Evolutionary conservation across 1,140 invertebrate species (phyloP), one percentile per base, ranked within the genome.

Genomic region (Apis florea): DNA sequence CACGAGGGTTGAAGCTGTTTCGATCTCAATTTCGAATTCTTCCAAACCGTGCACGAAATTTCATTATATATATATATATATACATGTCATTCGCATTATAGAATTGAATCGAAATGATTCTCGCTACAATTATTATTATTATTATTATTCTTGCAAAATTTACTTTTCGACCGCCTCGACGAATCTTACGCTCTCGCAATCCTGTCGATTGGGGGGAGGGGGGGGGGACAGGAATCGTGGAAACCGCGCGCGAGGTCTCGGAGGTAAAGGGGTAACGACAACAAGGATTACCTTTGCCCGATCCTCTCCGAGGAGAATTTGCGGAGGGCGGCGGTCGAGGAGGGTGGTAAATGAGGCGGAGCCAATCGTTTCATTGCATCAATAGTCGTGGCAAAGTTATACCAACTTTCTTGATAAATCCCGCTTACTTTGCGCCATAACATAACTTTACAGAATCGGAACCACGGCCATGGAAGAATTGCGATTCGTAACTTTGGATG

Each of bases 381-480:
- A 92, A 93, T 93, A 93, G 92, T 93, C 92, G 90, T 91, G 91
- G 89, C 90, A 82, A 90, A 92, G 92, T 93, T 93, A 91, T 91
- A 93, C 93, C 89, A 93, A 93, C 91, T 93, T 93, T 93, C 92
- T 93, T 93, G 92, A 93, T 93, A 93, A 93, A 93, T 93, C 90
- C 92, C 92, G 91, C 90, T 93, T 93, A 93, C 92, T 93, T 92
- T 91, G 91, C 91, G 90, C 93, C 92, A 93, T 93, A 93, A 93
- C 92, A 93, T 93, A 93, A 93, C 92, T 93, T 92, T 90, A 93
- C 91, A 92, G 92, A 93, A 93, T 93, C 91, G 92, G 91, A 93
- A 93, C 89, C 92, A 93, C 90, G 89, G 92, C 92, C 91, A 93
- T 89, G 92, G 92, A 93, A 93, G 93, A 93, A 93, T 93, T 93